A percentile compares a stretch with the other conserved stretches of the same genome.
Conservation (phyloP, 2,113 vertebrate genomes). For the Picathartes gymnocephalus region DNA sequence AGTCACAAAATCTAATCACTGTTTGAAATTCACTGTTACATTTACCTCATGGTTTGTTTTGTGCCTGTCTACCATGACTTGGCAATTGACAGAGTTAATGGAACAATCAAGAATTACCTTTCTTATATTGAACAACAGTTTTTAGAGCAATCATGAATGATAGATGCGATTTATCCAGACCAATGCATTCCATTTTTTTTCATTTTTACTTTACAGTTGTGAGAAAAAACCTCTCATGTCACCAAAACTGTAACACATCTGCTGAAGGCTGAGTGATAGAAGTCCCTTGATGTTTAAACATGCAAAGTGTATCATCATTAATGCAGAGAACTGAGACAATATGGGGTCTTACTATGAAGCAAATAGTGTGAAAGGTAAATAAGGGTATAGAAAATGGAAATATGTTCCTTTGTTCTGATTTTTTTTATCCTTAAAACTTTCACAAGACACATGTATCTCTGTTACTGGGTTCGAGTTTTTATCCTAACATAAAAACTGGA, state of each 20-base stretch:
- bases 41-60: neutral
- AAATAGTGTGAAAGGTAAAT: neutral
- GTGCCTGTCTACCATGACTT: neutral
- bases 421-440: neutral
- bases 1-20: neutral
- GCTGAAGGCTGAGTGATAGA: neutral
- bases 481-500: neutral
- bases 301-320: neutral
- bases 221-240: neutral
- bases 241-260: neutral
- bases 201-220: neutral
- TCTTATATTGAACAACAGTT: neutral
- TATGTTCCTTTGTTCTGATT: neutral
- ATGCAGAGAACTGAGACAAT: neutral
- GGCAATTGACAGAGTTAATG: neutral
- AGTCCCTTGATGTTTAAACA: neutral
- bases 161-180: neutral
- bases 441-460: neutral
- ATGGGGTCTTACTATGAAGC: neutral
- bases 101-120: slow-evolving; percentile 1
- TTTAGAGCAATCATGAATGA: neutral
- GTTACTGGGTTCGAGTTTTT: neutral
- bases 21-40: neutral
- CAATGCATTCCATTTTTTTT: neutral
- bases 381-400: neutral